Evolutionary conservation across 2,113 vertebrate genomes (phyloP).

Genomic region (Anoplopoma fimbria): DNA sequence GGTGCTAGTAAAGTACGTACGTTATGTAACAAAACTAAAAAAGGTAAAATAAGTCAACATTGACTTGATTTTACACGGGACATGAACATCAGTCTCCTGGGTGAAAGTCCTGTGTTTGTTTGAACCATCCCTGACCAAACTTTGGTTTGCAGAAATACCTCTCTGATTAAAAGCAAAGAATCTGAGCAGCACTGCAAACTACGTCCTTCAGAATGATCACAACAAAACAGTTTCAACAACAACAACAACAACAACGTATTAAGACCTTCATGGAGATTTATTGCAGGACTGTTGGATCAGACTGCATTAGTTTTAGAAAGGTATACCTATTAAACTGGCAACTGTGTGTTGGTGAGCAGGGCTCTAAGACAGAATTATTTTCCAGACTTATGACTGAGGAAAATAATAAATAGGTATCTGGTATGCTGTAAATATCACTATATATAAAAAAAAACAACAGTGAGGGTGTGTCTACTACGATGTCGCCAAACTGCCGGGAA

Average conservation of each 20-base stretch:
- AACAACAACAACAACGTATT: background rate
- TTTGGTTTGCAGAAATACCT: background rate
- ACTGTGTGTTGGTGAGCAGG: background rate
- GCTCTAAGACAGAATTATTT: background rate
- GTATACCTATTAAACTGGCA: background rate
- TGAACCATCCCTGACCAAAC: too few relatives aligned
- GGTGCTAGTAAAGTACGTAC: too few relatives aligned
- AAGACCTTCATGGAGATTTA: background rate
- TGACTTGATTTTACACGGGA: too few relatives aligned
- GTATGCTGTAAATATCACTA: background rate
- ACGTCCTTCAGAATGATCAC: too few relatives aligned
- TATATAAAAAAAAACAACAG: background rate
- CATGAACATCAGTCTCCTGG: too few relatives aligned
- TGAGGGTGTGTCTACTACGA: background rate
- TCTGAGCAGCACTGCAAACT: too few relatives aligned
- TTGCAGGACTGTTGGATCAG: background rate
- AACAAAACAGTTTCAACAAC: background rate
- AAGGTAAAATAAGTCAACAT: too few relatives aligned
- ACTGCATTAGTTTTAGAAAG: background rate
- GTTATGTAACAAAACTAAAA: too few relatives aligned
- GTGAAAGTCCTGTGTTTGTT: too few relatives aligned
- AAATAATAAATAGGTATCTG: too few relatives aligned
- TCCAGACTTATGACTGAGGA: background rate
- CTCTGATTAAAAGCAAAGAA: background rate
- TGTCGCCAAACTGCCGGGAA: background rate